Evolutionary conservation across 1,140 invertebrate genomes (phyloP).

Genomic region (Sycophila sp.): DNA sequence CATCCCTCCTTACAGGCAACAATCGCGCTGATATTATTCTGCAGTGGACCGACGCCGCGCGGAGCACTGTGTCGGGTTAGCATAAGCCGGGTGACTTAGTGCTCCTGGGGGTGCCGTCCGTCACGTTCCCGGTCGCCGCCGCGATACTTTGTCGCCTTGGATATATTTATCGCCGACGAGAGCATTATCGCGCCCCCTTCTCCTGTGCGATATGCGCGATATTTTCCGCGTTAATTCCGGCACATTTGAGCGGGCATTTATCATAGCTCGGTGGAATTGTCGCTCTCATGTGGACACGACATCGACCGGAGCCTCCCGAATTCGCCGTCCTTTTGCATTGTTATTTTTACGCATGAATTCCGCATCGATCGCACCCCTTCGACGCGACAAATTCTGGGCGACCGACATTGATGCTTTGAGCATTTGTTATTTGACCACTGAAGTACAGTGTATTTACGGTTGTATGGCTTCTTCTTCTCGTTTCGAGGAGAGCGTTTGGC

Average conservation of each 20-base stretch:
- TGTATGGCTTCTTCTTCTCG: no score
- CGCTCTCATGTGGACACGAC: conserved; percentile 45
- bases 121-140: conserved; percentile 27
- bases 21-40: conserved; percentile 58
- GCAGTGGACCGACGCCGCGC: conserved; percentile 35
- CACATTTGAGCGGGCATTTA: conserved; percentile 58
- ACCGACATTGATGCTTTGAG: no score
- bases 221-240: conserved; percentile 53
- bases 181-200: conserved; percentile 12
- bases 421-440: no score
- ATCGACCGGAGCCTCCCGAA: conserved; percentile 49
- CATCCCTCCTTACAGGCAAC: conserved; percentile 24
- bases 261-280: conserved; percentile 61
- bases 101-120: conserved; percentile 58
- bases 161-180: conserved; percentile 32
- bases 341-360: conserved; percentile 41
- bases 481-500: no score
- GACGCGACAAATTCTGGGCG: no score
- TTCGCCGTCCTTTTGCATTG: conserved; percentile 48
- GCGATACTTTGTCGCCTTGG: conserved; percentile 31
- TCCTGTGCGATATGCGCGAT: not conserved
- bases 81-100: conserved; percentile 55
- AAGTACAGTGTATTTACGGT: no score
- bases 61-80: conserved; percentile 30
- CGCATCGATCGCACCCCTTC: no score